These are phyloP conservation scores for Ivindomyrus marchei DNA, from an alignment of 2,113 vertebrate genomes.

Conservation along the genomic window DNA sequence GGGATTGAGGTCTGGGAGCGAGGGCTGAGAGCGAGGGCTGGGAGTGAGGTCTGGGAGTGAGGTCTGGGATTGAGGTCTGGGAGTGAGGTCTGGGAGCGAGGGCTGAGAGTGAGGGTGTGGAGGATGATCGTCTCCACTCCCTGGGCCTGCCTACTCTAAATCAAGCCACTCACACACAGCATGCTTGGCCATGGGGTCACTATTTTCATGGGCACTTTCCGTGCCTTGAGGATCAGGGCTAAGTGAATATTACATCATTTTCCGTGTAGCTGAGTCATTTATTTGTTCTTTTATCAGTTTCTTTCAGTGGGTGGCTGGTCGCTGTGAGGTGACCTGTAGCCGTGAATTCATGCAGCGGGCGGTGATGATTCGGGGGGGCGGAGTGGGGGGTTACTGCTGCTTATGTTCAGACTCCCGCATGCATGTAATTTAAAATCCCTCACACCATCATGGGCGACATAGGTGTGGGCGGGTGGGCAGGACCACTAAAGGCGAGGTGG, in stretches of 20 bases:
- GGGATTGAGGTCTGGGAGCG: slow-evolving; percentile 23
- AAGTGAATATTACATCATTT: background rate
- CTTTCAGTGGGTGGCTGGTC: slow-evolving; percentile 3
- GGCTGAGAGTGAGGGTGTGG: slow-evolving; percentile 1
- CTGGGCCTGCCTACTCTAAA: background rate
- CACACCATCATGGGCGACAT: background rate
- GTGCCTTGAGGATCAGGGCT: background rate
- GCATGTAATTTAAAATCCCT: background rate
- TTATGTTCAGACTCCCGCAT: background rate
- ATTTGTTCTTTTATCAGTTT: background rate
- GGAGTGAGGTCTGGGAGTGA: slow-evolving; percentile 21
- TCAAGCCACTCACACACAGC: background rate
- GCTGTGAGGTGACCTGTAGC: background rate
- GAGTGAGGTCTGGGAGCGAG: slow-evolving; percentile 20
- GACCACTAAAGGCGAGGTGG: background rate
- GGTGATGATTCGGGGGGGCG: background rate
- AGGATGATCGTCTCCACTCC: background rate
- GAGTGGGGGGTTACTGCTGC: background rate
- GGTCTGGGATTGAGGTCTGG: background rate
- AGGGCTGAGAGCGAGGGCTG: slow-evolving; percentile 27
- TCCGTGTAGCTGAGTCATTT: background rate
- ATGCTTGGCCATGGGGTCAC: background rate
- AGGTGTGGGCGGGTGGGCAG: background rate
- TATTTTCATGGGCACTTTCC: background rate
- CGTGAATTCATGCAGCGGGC: slow-evolving; percentile 1